Evolutionary conservation across 1,140 invertebrate genomes (phyloP).

Genomic region (Euborellia annulipes): DNA sequence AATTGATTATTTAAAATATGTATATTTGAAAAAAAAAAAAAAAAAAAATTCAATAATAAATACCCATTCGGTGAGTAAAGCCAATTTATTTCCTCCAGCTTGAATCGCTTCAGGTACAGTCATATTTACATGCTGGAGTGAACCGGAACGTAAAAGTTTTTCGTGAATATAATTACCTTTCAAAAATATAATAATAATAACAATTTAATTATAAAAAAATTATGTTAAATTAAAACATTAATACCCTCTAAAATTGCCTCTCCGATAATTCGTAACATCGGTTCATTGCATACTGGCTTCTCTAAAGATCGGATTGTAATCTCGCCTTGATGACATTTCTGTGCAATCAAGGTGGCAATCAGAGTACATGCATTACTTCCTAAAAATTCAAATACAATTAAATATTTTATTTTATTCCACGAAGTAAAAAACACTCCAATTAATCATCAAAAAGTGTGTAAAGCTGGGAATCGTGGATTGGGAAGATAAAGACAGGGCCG

Average conservation of each 20-base stretch:
- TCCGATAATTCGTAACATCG: too few species aligned
- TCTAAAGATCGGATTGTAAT: neutral
- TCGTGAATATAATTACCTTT: constrained; percentile 8
- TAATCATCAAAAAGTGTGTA: too few species aligned
- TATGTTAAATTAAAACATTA: too few species aligned
- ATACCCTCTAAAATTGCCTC: too few species aligned
- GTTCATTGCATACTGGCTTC: neutral
- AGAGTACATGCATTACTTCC: constrained; percentile 1
- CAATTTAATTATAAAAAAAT: neutral
- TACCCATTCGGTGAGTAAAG: constrained; percentile 5
- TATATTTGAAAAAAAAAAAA: too few species aligned
- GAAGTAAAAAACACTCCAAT: too few species aligned
- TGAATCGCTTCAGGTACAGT: constrained; percentile 8
- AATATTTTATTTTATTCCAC: too few species aligned
- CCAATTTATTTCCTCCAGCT: constrained; percentile 3
- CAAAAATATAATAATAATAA: neutral
- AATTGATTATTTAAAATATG: neutral
- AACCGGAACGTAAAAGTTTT: neutral
- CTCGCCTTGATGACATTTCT: neutral
- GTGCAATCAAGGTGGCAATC: neutral
- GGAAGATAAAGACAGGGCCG: too few species aligned
- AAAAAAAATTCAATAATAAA: too few species aligned
- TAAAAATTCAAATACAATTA: neutral
- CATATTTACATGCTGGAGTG: constrained; percentile 7
- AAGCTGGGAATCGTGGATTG: too few species aligned